phyloP scores from a whole-genome alignment of 2,888 invertebrate genomes.

The Hoplodrina ambigua region DNA sequence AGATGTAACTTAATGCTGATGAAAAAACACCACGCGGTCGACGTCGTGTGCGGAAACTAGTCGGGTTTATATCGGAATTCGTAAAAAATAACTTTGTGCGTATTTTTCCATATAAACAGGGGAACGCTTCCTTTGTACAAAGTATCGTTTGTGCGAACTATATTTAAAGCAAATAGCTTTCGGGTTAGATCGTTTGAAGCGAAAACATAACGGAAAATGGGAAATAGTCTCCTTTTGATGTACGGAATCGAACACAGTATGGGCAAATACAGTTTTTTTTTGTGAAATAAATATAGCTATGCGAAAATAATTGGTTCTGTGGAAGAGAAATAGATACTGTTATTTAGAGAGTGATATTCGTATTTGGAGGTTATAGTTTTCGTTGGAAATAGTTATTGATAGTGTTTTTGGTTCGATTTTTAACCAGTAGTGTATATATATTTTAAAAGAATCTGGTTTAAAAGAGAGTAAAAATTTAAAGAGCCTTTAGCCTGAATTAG shows the following conservation, averaged over 20 bases:
- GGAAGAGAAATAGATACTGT: not conserved
- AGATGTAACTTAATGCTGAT: no score
- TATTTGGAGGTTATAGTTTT: not conserved
- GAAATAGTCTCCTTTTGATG: constrained; percentile 57
- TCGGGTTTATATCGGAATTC: not conserved
- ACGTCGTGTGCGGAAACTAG: no score
- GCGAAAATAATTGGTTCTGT: not conserved
- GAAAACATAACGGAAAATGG: constrained; percentile 50
- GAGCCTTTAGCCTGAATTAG: no score
- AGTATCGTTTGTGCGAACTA: constrained; percentile 55
- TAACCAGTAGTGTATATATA: no score
- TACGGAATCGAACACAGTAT: constrained; percentile 42
- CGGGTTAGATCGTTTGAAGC: constrained; percentile 49
- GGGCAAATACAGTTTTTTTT: constrained; percentile 31
- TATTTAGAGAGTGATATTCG: not conserved
- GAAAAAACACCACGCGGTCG: no score
- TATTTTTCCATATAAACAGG: constrained; percentile 29
- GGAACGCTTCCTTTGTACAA: constrained; percentile 45
- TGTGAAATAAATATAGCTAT: constrained; percentile 7
- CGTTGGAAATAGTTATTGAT: not conserved
- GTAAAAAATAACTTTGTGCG: constrained; percentile 13
- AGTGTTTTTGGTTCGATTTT: not conserved
- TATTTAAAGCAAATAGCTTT: constrained; percentile 66
- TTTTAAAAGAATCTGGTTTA: no score
- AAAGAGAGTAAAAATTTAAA: no score